Evolutionary conservation across 1,140 invertebrate species (phyloP).

Genomic region (Battus philenor): DNA sequence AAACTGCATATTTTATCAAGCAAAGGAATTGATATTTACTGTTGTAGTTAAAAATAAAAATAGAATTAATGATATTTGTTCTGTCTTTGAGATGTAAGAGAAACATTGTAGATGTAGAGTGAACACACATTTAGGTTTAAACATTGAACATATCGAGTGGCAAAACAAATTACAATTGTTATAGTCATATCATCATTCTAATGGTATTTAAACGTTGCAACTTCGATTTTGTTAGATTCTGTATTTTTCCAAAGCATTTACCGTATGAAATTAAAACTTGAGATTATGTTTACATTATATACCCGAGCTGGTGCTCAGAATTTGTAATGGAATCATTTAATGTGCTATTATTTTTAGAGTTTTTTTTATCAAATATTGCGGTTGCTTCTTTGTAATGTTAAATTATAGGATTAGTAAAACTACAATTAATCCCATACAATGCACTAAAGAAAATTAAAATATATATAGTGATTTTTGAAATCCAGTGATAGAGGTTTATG

Average conservation of each 20-base stretch:
- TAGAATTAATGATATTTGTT: slow-evolving; percentile 1
- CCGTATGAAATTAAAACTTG: slow-evolving; percentile 6
- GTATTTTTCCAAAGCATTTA: slow-evolving; percentile 6
- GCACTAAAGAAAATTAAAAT: no score
- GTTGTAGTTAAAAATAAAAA: slow-evolving; percentile 8
- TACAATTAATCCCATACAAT: no score
- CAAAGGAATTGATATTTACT: slow-evolving; percentile 16
- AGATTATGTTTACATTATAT: slow-evolving; percentile 4
- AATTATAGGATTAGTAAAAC: no score
- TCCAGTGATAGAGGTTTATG: no score
- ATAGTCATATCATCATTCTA: slow-evolving; percentile 14
- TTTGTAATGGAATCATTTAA: not conserved
- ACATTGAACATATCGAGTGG: slow-evolving; percentile 10
- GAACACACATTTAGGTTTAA: slow-evolving; percentile 4
- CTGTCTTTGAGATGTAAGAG: slow-evolving; percentile 2
- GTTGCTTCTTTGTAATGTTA: no score
- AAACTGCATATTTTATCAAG: slow-evolving; percentile 3
- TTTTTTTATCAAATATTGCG: not conserved
- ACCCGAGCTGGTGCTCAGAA: not conserved
- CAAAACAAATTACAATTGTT: slow-evolving; percentile 4
- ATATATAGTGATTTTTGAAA: no score
- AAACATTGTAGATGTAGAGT: slow-evolving; percentile 7
- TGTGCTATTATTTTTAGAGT: not conserved
- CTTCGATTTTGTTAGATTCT: not conserved
- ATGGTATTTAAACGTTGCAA: slow-evolving; percentile 6